Conservation (phyloP, 2,113 vertebrate genomes). For the Datnioides undecimradiatus region DNA sequence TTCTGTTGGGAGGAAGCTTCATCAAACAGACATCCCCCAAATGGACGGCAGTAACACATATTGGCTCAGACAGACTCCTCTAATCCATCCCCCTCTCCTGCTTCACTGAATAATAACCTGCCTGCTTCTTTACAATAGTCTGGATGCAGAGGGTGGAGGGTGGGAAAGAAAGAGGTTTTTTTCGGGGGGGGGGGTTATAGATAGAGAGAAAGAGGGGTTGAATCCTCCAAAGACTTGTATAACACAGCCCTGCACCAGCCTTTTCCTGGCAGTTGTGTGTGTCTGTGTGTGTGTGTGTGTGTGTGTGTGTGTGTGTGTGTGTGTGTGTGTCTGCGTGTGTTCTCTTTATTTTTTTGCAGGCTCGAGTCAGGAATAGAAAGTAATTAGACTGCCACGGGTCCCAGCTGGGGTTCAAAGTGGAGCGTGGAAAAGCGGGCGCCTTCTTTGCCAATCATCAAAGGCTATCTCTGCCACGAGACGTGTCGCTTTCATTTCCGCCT, state of each 20-base stretch:
- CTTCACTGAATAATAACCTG: conserved; percentile 62
- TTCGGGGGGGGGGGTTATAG: neutral
- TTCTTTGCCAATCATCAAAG: conserved; percentile 69
- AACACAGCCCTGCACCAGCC: conserved; percentile 42
- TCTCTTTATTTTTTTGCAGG: conserved; percentile 35
- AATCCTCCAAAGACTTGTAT: conserved; percentile 43
- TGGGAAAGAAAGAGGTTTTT: conserved; percentile 20
- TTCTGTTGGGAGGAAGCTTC: conserved; percentile 53
- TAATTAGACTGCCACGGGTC: conserved; percentile 79
- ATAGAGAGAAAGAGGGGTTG: neutral
- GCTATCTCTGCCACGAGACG: conserved; percentile 58
- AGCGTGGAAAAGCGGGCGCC: conserved; percentile 62
- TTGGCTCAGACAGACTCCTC: conserved; percentile 66
- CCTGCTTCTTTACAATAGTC: conserved; percentile 47
- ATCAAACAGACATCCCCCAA: conserved; percentile 66
- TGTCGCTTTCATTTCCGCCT: conserved; percentile 36
- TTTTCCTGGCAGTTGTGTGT: conserved; percentile 44
- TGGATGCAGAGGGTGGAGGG: conserved; percentile 22
- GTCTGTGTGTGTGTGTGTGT: conserved; percentile 54
- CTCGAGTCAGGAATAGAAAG: conserved; percentile 81
- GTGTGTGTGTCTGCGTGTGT: conserved; percentile 46
- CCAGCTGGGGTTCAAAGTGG: conserved; percentile 80
- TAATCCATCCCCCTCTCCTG: conserved; percentile 63
- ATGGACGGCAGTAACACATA: conserved; percentile 53
- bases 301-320: conserved; percentile 52